Conservation (phyloP, 2,113 vertebrate genomes). For the Tachysurus vachellii region DNA sequence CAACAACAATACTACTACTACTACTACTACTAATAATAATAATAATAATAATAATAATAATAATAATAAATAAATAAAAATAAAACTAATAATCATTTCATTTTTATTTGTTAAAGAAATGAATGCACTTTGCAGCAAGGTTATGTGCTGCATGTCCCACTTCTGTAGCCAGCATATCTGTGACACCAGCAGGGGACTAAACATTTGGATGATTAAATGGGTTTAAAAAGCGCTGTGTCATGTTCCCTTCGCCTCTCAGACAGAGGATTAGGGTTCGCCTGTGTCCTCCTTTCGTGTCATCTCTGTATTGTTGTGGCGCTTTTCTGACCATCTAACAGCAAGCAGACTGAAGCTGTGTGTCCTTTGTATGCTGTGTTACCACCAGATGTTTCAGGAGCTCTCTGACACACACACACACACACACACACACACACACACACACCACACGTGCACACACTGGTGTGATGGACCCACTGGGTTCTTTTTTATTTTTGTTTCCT, state of each 20-base stretch:
- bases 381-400: conserved; percentile 7
- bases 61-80: background rate
- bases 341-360: conserved; percentile 22
- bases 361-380: conserved; percentile 6
- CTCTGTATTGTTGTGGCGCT: conserved; percentile 28
- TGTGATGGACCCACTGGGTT: background rate
- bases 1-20: background rate
- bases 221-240: conserved; percentile 67
- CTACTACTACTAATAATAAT: background rate
- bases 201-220: conserved; percentile 72
- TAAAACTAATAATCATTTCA: background rate
- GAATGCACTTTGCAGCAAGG: background rate
- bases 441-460: background rate
- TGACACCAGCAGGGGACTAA: conserved; percentile 50
- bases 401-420: no score
- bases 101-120: background rate
- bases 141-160: background rate
- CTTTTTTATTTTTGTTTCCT: background rate
- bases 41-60: background rate
- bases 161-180: conserved; percentile 14
- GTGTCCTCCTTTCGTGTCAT: conserved; percentile 54
- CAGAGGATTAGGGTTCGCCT: conserved; percentile 67
- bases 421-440: no score
- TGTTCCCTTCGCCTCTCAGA: conserved; percentile 69
- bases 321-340: conserved; percentile 36